Conservation (phyloP, 2,113 vertebrate species). For the Eulacestoma nigropectus region DNA sequence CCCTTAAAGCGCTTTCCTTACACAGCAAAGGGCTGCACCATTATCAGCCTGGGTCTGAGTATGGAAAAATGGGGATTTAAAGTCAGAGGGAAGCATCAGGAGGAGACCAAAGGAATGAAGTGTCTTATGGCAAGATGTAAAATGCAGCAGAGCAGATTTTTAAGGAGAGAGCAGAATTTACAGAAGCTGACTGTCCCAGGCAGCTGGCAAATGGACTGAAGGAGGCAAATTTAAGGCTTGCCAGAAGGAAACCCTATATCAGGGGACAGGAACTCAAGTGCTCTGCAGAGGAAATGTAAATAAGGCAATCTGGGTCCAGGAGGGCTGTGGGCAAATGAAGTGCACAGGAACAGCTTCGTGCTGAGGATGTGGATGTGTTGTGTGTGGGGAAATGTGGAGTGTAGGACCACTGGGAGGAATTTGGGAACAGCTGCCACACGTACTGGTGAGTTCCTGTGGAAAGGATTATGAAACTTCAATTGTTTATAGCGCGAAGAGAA, state of each 20-base stretch:
- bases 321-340: not conserved
- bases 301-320: not conserved
- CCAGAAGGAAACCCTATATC: slow-evolving; percentile 31
- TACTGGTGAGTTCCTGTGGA: not conserved
- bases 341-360: not conserved
- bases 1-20: not conserved
- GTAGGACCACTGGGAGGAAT: not conserved
- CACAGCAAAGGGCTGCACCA: not conserved
- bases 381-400: not conserved
- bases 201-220: slow-evolving; percentile 17
- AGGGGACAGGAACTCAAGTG: not conserved
- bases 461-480: not conserved
- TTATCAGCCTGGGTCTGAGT: not conserved
- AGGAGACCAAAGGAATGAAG: not conserved
- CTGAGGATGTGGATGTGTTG: not conserved
- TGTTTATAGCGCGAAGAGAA: not conserved
- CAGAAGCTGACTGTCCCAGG: not conserved
- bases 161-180: slow-evolving; percentile 5
- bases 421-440: not conserved
- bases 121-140: not conserved
- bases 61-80: not conserved
- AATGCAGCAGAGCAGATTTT: slow-evolving; percentile 4
- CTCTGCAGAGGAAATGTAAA: slow-evolving; percentile 12
- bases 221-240: slow-evolving; percentile 32
- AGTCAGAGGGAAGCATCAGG: not conserved